phyloP scores from a whole-genome alignment of 2,797 vertebrate species.

The Orestias chungarensis region DNA sequence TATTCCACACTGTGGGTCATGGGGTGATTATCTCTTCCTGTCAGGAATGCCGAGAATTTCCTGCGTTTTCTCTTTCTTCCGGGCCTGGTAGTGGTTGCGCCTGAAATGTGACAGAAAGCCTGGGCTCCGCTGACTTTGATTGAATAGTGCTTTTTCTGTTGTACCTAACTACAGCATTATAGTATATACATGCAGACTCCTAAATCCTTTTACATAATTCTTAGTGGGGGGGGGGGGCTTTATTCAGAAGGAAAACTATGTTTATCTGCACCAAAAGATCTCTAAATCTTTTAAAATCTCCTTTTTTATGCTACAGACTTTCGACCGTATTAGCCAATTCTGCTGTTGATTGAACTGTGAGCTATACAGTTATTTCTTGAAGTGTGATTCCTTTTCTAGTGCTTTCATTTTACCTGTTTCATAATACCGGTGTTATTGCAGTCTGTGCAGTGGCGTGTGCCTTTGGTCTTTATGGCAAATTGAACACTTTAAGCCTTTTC shows the following conservation, averaged over 20 bases:
- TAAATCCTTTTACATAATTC: constrained; percentile 34
- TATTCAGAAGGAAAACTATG: constrained; percentile 46
- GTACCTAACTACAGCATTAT: constrained; percentile 38
- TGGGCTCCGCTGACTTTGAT: constrained; percentile 41
- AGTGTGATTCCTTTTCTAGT: neutral
- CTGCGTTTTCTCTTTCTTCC: constrained; percentile 75
- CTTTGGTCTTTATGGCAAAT: constrained; percentile 28
- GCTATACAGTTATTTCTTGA: neutral
- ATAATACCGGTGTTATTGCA: neutral
- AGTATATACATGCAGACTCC: constrained; percentile 17
- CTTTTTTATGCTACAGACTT: constrained; percentile 6
- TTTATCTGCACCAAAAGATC: constrained; percentile 57
- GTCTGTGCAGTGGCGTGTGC: constrained; percentile 2
- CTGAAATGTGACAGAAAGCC: constrained; percentile 65
- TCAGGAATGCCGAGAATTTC: constrained; percentile 85
- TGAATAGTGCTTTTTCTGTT: constrained; percentile 44
- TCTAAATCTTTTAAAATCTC: constrained; percentile 22
- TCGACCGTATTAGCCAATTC: constrained; percentile 18
- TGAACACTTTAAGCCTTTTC: constrained; percentile 55
- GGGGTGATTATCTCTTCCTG: constrained; percentile 84
- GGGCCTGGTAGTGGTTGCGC: constrained; percentile 67
- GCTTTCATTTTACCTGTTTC: neutral
- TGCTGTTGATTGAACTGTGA: constrained; percentile 8
- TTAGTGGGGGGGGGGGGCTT: constrained; percentile 38
- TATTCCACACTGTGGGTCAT: constrained; percentile 71